Evolutionary conservation across 2,797 vertebrate species (phyloP).

Genomic region (Propithecus perrieri): DNA sequence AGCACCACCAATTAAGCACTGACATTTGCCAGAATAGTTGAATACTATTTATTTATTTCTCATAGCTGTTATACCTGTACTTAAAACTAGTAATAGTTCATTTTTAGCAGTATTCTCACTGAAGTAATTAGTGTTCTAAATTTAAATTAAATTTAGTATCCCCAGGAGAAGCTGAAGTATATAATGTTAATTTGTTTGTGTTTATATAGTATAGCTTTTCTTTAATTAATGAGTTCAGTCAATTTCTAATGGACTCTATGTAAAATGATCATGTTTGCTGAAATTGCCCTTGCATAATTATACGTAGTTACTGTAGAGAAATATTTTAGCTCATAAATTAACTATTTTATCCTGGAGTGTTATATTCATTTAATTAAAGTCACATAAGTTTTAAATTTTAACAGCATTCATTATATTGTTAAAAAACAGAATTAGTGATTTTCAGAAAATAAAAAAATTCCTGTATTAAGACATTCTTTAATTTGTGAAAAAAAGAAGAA

Average conservation of each 20-base stretch:
- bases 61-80: conserved; percentile 58
- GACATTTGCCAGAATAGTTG: conserved; percentile 48
- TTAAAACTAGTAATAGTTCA: conserved; percentile 61
- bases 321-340: neutral
- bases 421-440: neutral
- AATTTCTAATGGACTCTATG: conserved; percentile 64
- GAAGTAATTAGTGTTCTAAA: conserved; percentile 72
- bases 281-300: neutral
- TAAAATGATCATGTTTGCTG: conserved; percentile 51
- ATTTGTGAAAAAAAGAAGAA: neutral
- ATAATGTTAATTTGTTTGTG: conserved; percentile 71
- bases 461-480: neutral
- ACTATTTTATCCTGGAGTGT: neutral
- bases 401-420: neutral
- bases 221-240: conserved; percentile 77
- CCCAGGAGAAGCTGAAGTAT: conserved; percentile 62
- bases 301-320: neutral
- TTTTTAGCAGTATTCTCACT: conserved; percentile 70
- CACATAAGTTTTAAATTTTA: neutral
- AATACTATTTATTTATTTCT: conserved; percentile 53
- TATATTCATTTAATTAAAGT: neutral
- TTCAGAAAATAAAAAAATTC: neutral
- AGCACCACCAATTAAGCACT: conserved; percentile 65
- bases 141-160: conserved; percentile 69
- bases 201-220: conserved; percentile 59